Conservation (phyloP, 1,140 invertebrate species). For the Pentalonia nigronervosa region DNA sequence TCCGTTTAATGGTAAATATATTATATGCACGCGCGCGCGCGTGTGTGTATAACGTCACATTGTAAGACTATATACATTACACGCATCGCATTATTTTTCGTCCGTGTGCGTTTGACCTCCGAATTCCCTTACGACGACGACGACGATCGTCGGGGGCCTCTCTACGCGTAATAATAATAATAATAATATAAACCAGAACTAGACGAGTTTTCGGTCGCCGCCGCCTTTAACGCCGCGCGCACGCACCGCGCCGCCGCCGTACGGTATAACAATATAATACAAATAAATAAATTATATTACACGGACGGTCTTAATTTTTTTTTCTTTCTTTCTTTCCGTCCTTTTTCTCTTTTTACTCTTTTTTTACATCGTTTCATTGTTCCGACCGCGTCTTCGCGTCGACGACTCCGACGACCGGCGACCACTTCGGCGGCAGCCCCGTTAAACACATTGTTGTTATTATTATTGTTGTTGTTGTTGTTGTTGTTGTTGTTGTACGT, state of each 20-base stretch:
- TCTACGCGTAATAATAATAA: neutral
- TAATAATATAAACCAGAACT: slow-evolving; percentile 17
- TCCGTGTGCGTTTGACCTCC: neutral
- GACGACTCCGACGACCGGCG: neutral
- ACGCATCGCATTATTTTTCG: neutral
- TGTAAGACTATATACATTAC: neutral
- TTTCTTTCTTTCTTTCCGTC: too few relatives aligned
- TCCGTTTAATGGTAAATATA: neutral
- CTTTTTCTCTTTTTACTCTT: neutral
- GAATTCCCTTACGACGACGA: slow-evolving; percentile 2
- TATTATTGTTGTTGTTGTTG: too few relatives aligned
- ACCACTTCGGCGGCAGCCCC: neutral
- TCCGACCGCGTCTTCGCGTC: neutral
- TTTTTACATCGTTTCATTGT: slow-evolving; percentile 17
- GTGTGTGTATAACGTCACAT: neutral
- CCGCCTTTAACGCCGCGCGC: neutral
- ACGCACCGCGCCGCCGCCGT: neutral
- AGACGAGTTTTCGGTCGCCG: neutral
- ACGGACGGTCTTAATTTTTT: too few relatives aligned
- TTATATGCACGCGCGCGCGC: too few relatives aligned
- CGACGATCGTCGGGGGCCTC: neutral
- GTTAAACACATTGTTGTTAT: neutral
- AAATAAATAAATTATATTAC: slow-evolving; percentile 20
- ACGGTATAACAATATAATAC: neutral
- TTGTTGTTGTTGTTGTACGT: too few relatives aligned